A percentile compares a stretch with the other conserved stretches of the same genome.
phyloP scores from a whole-genome alignment of 2,888 invertebrate genomes.

The Spisula subtruncata region DNA sequence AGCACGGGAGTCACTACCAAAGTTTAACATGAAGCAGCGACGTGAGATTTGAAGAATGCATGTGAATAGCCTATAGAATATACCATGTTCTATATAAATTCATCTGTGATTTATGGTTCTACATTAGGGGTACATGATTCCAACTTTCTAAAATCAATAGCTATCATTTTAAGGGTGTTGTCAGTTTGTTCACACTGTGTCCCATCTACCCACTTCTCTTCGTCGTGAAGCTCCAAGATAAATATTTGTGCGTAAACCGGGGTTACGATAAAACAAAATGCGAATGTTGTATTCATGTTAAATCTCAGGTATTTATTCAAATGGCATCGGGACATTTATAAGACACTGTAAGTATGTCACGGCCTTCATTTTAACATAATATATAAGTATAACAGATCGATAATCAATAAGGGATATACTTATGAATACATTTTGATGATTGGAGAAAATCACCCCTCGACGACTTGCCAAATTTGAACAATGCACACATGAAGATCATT shows the following conservation, averaged over 20 bases:
- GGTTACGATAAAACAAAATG: neutral
- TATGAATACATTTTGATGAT: neutral
- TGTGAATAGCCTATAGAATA: too few species aligned
- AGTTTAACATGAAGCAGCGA: too few species aligned
- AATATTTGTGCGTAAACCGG: neutral
- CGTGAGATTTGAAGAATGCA: too few species aligned
- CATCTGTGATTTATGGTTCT: neutral
- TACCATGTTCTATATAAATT: too few species aligned
- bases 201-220: neutral
- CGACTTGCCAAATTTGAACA: neutral
- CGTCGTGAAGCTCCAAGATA: neutral
- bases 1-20: too few species aligned
- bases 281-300: neutral
- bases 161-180: neutral
- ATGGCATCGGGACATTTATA: neutral
- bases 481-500: too few species aligned
- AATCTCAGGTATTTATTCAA: neutral
- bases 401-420: neutral
- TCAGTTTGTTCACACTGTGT: neutral
- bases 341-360: neutral
- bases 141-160: neutral
- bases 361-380: neutral
- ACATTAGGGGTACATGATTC: neutral
- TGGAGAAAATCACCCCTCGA: neutral
- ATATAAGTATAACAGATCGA: neutral